Evolutionary conservation across 2,888 invertebrate species (phyloP), one percentile per base, ranked within the genome.

Genomic region (Leptogaster cylindrica): DNA sequence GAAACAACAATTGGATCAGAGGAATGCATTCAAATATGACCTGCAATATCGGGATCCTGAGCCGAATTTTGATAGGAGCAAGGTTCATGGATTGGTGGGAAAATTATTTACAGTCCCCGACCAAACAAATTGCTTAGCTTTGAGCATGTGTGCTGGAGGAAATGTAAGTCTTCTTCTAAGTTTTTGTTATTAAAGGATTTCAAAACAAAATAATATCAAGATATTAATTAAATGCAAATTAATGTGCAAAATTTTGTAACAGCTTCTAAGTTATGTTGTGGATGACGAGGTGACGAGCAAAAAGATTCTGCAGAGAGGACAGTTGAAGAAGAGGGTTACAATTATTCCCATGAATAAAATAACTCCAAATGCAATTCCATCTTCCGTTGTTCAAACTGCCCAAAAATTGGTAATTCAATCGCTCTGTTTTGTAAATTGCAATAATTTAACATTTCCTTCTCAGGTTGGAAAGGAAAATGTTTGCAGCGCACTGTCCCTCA

Each of bases 281-380:
- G 93, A 96, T 76, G 90, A 88, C 46, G 95, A 95, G 76, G 83
- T 84, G 63, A 92, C 93, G 0, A 90, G 92, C 74, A 95, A 94
- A 79, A 86, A 89, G 77, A 83, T 99, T 70, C 84, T 99, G 66
- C 87, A 94, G 81, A 85, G 85, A 69, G 96, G 96, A 0, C 86
- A 90, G 72, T 83, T 98, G 68, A 88, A 88, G 77, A 82, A 86
- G 14, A 86, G 96, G 67, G 89, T 90, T 64, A 97, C 95, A 65
- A 88, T 97, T 77, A 91, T 97, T 69, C 97, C 97, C 18, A 85
- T 97, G 72, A 95, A 95, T 83, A 93, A 93, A 84, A 93, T 97
- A 73, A 78, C 83, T 25, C 86, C 87, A 0, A 79, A 83, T 70
- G 77, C 83, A 68, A 87, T 97, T 71, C 86, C 88, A 73, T 73